These are phyloP conservation scores for Sesamia nonagrioides DNA, from an alignment of 1,140 invertebrate species.

Conservation along the genomic window DNA sequence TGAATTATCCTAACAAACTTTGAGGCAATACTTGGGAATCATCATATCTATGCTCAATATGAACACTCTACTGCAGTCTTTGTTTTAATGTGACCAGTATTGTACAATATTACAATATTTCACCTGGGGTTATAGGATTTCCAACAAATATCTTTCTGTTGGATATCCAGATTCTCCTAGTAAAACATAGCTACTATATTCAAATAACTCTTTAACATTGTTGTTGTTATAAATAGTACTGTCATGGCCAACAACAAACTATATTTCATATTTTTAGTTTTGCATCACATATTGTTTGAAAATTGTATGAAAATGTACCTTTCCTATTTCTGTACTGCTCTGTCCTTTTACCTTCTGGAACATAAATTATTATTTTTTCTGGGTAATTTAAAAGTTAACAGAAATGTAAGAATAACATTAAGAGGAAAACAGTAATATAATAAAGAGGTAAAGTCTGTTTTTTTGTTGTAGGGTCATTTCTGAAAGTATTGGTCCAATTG, in stretches of 20 bases:
- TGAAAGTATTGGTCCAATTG: no score
- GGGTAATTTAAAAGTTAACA: no score
- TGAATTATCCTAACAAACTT: no score
- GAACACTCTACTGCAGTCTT: conserved; percentile 48
- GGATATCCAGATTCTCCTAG: no score
- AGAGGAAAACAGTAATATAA: no score
- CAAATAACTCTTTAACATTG: no score
- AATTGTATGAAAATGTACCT: conserved; percentile 39
- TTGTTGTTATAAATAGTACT: conserved; percentile 66
- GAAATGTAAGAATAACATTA: no score
- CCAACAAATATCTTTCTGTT: no score
- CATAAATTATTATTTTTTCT: no score
- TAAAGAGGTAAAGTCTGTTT: no score
- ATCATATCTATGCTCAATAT: conserved; percentile 30
- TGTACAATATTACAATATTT: conserved; percentile 51
- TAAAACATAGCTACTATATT: no score
- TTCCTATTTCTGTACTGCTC: conserved; percentile 11
- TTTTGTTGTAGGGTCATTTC: no score
- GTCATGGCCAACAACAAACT: conserved; percentile 79
- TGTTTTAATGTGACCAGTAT: conserved; percentile 42
- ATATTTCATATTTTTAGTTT: conserved; percentile 36
- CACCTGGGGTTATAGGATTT: background rate
- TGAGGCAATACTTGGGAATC: background rate
- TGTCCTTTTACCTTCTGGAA: conserved; percentile 43
- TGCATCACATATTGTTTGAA: conserved; percentile 21